Percentiles rank a stretch among this genome's conserved stretches.
Conservation (phyloP, 2,113 vertebrate genomes). For the Cyphotilapia sp. region DNA sequence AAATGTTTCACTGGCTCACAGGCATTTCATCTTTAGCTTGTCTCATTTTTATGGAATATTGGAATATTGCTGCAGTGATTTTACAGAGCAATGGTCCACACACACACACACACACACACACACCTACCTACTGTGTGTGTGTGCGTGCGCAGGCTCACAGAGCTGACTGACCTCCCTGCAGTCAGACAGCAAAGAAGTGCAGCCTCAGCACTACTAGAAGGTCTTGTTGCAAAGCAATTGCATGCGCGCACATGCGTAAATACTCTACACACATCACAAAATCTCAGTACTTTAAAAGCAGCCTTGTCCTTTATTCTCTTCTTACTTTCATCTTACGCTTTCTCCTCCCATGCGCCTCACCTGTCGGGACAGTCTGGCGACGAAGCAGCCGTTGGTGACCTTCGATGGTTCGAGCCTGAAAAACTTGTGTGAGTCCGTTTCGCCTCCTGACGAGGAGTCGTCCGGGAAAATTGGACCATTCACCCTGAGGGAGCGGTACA, state of each 20-base stretch:
- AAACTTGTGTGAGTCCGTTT: constrained; percentile 62
- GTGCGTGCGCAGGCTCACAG: background rate
- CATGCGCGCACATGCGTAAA: background rate
- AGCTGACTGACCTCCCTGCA: constrained; percentile 34
- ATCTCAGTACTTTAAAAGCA: background rate
- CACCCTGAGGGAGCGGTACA: constrained; percentile 65
- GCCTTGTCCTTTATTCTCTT: background rate
- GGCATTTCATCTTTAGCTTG: constrained; percentile 37
- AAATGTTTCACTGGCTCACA: background rate
- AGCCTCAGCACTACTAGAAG: constrained; percentile 50
- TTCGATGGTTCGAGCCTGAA: constrained; percentile 79
- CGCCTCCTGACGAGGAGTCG: constrained; percentile 42
- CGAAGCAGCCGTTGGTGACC: constrained; percentile 82
- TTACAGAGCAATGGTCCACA: background rate
- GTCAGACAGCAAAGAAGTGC: constrained; percentile 55
- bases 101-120: background rate
- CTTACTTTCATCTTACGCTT: background rate
- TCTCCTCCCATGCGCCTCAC: constrained; percentile 64
- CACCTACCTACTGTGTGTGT: background rate
- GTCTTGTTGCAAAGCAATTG: constrained; percentile 36
- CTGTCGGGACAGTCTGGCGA: constrained; percentile 83
- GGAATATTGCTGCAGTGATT: constrained; percentile 39
- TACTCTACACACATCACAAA: background rate
- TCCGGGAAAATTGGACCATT: constrained; percentile 75
- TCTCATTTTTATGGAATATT: constrained; percentile 34